Percentiles rank a stretch among this genome's conserved stretches.
These are phyloP conservation scores for Nannobrachium achirus DNA, from an alignment of 2,113 vertebrate genomes.

Conservation along the genomic window DNA sequence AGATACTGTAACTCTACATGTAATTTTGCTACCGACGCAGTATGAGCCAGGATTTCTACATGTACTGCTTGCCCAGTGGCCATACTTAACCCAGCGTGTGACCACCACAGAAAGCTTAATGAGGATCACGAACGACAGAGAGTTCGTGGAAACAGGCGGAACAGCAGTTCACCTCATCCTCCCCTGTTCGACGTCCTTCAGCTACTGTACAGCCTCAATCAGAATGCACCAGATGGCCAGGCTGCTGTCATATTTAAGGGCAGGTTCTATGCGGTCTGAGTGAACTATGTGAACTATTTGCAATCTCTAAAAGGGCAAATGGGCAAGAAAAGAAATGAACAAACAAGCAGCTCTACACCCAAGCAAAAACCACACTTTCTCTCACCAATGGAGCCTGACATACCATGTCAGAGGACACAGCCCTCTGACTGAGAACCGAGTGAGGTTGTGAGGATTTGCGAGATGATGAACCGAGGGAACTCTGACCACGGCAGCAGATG, in stretches of 20 bases:
- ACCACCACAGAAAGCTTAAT: too few species aligned
- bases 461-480: too few species aligned
- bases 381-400: too few species aligned
- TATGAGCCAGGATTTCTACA: too few species aligned
- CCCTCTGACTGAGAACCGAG: too few species aligned
- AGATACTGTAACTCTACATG: constrained; percentile 7
- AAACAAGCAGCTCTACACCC: too few species aligned
- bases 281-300: constrained; percentile 16
- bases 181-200: constrained; percentile 35
- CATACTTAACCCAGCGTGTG: too few species aligned
- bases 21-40: too few species aligned
- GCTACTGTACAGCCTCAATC: constrained; percentile 29
- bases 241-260: constrained; percentile 1
- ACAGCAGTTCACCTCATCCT: neutral
- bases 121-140: neutral
- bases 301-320: constrained; percentile 46
- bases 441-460: too few species aligned
- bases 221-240: constrained; percentile 59
- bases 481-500: constrained; percentile 56
- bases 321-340: constrained; percentile 17
- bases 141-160: constrained; percentile 44
- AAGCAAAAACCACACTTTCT: too few species aligned
- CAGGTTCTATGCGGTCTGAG: constrained; percentile 25
- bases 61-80: too few species aligned
- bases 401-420: too few species aligned